Conservation (phyloP, 2,113 vertebrate genomes). For the Leptobrachium leishanense region DNA sequence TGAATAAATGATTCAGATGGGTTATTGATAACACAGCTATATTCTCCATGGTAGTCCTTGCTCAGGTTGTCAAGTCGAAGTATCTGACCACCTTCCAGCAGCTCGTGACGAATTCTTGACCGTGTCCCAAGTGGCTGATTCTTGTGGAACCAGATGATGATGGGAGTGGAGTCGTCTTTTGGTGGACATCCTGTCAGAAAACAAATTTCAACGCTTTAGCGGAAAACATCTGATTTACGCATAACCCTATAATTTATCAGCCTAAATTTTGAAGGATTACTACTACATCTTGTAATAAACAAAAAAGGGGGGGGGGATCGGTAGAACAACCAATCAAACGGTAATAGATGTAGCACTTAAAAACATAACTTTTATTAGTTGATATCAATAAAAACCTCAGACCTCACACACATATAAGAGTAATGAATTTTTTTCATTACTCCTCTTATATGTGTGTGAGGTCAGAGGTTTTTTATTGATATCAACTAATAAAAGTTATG, state of each 20-base stretch:
- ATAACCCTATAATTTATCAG: neutral
- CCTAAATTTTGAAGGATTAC: neutral
- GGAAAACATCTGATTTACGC: neutral
- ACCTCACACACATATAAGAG: too few relatives aligned
- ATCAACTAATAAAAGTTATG: too few relatives aligned
- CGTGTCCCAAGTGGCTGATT: conserved; percentile 56
- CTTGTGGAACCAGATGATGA: conserved; percentile 72
- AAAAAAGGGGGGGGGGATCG: too few relatives aligned
- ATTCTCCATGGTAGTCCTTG: conserved; percentile 61
- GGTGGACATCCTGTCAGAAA: conserved; percentile 70
- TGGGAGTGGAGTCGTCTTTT: conserved; percentile 65
- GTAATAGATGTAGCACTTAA: too few relatives aligned
- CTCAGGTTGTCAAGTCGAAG: conserved; percentile 70
- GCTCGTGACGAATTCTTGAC: conserved; percentile 48
- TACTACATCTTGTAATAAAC: too few relatives aligned
- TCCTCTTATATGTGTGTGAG: too few relatives aligned
- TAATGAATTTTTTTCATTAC: too few relatives aligned
- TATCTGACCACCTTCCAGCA: conserved; percentile 65
- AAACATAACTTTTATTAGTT: too few relatives aligned
- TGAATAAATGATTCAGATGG: conserved; percentile 67
- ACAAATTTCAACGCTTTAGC: neutral
- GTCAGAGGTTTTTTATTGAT: too few relatives aligned
- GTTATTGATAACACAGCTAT: conserved; percentile 75
- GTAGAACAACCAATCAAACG: too few relatives aligned
- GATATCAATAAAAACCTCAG: too few relatives aligned